Base-by-base conservation (phyloP, 2,113 vertebrate species). In the Antennarius striatus region DNA sequence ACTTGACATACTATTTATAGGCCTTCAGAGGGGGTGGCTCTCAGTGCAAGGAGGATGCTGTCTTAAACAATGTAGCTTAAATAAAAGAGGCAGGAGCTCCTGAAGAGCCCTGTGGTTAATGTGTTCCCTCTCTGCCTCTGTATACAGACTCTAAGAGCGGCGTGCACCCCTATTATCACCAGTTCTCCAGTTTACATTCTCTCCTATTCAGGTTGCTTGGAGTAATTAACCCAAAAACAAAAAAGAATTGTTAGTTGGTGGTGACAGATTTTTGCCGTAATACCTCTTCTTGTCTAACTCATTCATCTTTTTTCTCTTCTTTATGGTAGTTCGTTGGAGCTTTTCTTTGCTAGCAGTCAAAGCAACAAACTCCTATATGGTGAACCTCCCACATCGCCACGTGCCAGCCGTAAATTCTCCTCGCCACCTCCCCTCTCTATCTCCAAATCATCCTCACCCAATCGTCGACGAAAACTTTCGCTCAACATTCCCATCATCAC, bases 401-500 rank as follows among this genome's bases (percentile, higher is more conserved):
- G 96, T 0, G 97, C 94, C 80, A 96, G 93, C 80, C 96, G 98
- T 91, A 99, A 99, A 90, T 98, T 98, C 89, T 98, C 96, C 51
- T 99, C 96, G 0, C 98, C 97, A 0, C 98, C 98, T 0, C 97
- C 98, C 0, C 93, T 99, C 56, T 94, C 96, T 86, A 94, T 99
- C 86, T 91, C 84, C 89, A 97, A 97, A 86, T 93, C 94, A 0
- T 97, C 97, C 0, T 98, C 98, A 0, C 98, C 98, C 7, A 96
- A 96, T 90, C 94, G 96, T 39, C 93, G 95, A 0, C 94, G 97
- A 85, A 99, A 99, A 90, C 94, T 99, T n/a, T 99, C 98, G 2
- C 94, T 99, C 63, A 99, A 99, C 90, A 98, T 99, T 86, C 98
- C 98, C 90, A 98, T 98, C 92, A 98, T 99, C 90, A 99, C 98